These are phyloP conservation scores for Zaprionus kolodkinae DNA, from an alignment of 1,140 invertebrate genomes.

Conservation along the genomic window DNA sequence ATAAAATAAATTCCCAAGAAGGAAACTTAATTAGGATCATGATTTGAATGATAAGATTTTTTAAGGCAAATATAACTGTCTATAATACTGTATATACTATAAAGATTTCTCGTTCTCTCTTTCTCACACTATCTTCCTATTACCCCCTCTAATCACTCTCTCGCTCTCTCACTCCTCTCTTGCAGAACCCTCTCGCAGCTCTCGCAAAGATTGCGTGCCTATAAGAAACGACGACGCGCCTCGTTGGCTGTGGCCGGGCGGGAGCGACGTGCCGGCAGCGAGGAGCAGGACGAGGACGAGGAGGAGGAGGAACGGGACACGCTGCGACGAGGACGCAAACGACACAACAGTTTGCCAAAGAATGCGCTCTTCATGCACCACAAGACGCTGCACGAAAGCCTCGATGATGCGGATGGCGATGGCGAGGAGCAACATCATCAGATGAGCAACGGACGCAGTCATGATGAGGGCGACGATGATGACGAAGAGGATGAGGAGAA, in stretches of 20 bases:
- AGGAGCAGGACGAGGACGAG: slow-evolving; percentile 55
- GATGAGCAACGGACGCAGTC: slow-evolving; percentile 24
- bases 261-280: slow-evolving; percentile 48
- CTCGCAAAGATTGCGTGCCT: slow-evolving; percentile 59
- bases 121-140: not conserved
- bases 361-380: slow-evolving; percentile 66
- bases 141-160: not conserved
- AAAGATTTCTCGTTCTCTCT: not conserved
- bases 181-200: slow-evolving; percentile 60
- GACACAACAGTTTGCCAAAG: slow-evolving; percentile 77
- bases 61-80: too few relatives aligned
- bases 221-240: slow-evolving; percentile 66
- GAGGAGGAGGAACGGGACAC: slow-evolving; percentile 53
- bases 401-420: slow-evolving; percentile 45
- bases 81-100: too few relatives aligned
- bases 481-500: slow-evolving; percentile 13
- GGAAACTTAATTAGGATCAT: too few relatives aligned
- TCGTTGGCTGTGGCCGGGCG: slow-evolving; percentile 61
- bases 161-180: not conserved
- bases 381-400: slow-evolving; percentile 57
- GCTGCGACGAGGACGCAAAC: slow-evolving; percentile 52
- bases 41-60: too few relatives aligned
- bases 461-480: slow-evolving; percentile 7
- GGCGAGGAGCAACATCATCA: not conserved
- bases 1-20: too few relatives aligned